Conservation (phyloP, 1,140 invertebrate species). For the Araneus ventricosus region DNA sequence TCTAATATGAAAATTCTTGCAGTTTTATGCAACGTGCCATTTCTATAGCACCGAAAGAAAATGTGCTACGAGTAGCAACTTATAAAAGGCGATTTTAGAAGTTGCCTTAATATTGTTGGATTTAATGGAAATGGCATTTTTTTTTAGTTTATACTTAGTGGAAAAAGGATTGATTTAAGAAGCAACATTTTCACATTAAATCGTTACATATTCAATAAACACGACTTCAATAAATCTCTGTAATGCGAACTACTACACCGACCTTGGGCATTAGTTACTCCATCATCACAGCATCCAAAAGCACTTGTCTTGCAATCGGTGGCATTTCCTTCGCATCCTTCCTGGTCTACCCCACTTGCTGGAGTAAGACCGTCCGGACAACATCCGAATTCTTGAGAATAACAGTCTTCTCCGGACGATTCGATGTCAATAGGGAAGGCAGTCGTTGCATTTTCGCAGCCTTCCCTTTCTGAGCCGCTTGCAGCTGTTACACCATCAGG, state of each 20-base stretch:
- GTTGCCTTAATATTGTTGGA: no score
- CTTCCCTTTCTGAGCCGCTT: constrained; percentile 89
- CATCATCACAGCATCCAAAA: constrained; percentile 85
- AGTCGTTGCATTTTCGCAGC: constrained; percentile 82
- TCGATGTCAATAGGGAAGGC: constrained; percentile 57
- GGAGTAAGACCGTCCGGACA: constrained; percentile 80
- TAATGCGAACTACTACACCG: constrained; percentile 61
- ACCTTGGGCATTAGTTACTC: constrained; percentile 80
- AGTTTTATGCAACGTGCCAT: no score
- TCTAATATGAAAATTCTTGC: no score
- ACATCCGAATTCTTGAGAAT: constrained; percentile 85
- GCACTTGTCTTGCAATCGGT: constrained; percentile 79
- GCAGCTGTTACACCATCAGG: constrained; percentile 91
- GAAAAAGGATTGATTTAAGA: no score
- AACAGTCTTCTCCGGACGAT: constrained; percentile 81
- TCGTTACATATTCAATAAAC: no score
- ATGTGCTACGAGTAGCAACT: no score
- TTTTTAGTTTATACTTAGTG: no score
- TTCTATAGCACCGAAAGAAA: no score
- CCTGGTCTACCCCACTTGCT: constrained; percentile 79
- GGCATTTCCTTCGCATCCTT: constrained; percentile 79
- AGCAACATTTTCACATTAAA: no score
- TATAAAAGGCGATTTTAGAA: no score
- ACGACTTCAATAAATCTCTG: no score
- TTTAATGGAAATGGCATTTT: no score